Conservation (phyloP, 2,113 vertebrate species). For the Ceyx margarethae region DNA sequence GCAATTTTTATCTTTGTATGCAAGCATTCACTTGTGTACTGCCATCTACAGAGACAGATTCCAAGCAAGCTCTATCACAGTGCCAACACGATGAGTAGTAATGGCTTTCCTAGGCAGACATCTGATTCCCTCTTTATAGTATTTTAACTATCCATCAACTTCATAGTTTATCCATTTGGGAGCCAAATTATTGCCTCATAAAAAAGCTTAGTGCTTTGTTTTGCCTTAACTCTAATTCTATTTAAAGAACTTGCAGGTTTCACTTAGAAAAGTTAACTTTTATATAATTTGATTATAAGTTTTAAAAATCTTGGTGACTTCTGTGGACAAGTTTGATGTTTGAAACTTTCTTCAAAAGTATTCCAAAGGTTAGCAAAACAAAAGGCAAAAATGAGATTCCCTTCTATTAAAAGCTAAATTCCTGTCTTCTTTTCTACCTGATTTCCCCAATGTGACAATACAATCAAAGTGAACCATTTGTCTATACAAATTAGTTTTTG, state of each 20-base stretch:
- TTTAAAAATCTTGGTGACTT: conserved; percentile 54
- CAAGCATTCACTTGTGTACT: neutral
- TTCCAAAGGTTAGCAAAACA: neutral
- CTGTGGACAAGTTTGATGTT: conserved; percentile 24
- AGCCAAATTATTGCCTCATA: conserved; percentile 62
- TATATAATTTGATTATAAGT: conserved; percentile 45
- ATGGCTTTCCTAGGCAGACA: conserved; percentile 52
- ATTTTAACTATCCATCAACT: conserved; percentile 30
- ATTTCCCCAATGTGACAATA: neutral
- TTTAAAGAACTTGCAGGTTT: conserved; percentile 59
- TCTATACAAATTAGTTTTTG: conserved; percentile 36
- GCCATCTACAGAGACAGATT: conserved; percentile 42
- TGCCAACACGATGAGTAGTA: conserved; percentile 21
- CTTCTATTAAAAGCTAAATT: neutral
- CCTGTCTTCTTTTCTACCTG: neutral
- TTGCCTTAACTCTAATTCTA: conserved; percentile 57
- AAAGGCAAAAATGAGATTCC: neutral
- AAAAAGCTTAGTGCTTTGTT: conserved; percentile 49
- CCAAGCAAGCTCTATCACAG: conserved; percentile 13
- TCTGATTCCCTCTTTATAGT: conserved; percentile 41
- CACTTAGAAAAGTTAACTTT: neutral
- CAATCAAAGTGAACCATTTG: neutral
- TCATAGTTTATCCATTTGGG: conserved; percentile 49
- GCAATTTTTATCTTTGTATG: neutral
- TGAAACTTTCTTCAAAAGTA: neutral